A percentile compares a stretch with the other conserved stretches of the same genome.
These are phyloP conservation scores for Polyommatus iphigenia DNA, from an alignment of 2,888 invertebrate species.

Conservation along the genomic window DNA sequence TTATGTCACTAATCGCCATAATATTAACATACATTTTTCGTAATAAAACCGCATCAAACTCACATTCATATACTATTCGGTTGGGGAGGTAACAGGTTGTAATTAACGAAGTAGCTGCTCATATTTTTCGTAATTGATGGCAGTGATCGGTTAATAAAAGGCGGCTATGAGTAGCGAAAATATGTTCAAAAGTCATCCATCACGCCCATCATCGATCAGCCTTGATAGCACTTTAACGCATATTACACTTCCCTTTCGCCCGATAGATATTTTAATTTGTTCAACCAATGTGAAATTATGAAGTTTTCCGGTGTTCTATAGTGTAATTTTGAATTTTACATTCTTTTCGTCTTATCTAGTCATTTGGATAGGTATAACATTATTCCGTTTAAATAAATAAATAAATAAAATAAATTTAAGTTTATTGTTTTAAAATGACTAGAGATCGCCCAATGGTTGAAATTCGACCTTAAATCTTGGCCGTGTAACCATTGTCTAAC, in stretches of 20 bases:
- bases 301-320: too few relatives aligned
- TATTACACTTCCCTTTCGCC: slow-evolving; percentile 20
- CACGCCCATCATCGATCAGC: slow-evolving; percentile 6
- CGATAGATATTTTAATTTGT: slow-evolving; percentile 3
- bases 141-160: slow-evolving; percentile 24
- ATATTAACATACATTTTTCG: too few relatives aligned
- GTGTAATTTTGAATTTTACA: not conserved
- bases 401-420: too few relatives aligned
- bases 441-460: too few relatives aligned
- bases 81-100: not conserved
- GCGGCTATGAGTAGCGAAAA: not conserved
- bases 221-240: slow-evolving; percentile 21
- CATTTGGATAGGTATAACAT: too few relatives aligned
- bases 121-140: slow-evolving; percentile 20
- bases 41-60: not conserved
- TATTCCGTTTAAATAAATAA: too few relatives aligned
- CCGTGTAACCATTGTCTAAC: too few relatives aligned
- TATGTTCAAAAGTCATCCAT: slow-evolving; percentile 27
- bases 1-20: too few relatives aligned
- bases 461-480: too few relatives aligned
- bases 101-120: slow-evolving; percentile 9
- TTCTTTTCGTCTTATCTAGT: too few relatives aligned
- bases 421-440: too few relatives aligned
- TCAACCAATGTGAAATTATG: not conserved
- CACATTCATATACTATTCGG: not conserved